Percentiles rank a stretch among this genome's conserved stretches.
Evolutionary conservation across 2,797 vertebrate species (phyloP).

Genomic region (Propithecus perrieri): DNA sequence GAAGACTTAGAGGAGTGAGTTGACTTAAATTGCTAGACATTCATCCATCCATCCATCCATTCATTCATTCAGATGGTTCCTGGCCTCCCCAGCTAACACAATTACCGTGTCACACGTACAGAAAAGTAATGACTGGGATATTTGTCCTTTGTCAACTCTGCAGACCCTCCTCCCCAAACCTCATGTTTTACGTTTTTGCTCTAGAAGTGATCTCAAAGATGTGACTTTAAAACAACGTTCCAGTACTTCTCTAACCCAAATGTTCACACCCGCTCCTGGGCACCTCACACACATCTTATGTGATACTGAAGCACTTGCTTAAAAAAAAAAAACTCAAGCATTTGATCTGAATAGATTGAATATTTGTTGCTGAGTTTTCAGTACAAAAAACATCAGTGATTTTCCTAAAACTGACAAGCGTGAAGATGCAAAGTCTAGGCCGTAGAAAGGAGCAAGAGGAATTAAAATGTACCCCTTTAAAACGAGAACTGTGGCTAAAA

Average conservation of each 20-base stretch:
- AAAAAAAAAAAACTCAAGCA: not conserved
- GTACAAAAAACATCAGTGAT: not conserved
- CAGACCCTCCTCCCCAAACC: not conserved
- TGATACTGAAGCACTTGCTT: not conserved
- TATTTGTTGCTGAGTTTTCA: not conserved
- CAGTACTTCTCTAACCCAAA: not conserved
- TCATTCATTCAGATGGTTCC: not conserved
- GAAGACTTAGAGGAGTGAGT: not conserved
- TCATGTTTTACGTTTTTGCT: not conserved
- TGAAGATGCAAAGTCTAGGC: not conserved
- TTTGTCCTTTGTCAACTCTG: not conserved
- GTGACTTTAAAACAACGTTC: not conserved
- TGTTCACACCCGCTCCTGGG: not conserved
- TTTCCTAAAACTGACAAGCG: not conserved
- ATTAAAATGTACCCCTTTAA: not conserved
- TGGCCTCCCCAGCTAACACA: not conserved
- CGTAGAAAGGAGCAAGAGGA: not conserved
- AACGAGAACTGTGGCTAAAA: not conserved
- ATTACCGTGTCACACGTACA: not conserved
- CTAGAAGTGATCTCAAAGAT: not conserved
- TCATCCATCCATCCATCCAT: too few species aligned
- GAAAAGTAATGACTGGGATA: not conserved
- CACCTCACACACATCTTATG: not conserved
- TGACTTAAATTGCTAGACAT: not conserved
- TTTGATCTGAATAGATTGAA: not conserved